Conservation (phyloP, 2,888 invertebrate species). For the Cephus rjabovi region DNA sequence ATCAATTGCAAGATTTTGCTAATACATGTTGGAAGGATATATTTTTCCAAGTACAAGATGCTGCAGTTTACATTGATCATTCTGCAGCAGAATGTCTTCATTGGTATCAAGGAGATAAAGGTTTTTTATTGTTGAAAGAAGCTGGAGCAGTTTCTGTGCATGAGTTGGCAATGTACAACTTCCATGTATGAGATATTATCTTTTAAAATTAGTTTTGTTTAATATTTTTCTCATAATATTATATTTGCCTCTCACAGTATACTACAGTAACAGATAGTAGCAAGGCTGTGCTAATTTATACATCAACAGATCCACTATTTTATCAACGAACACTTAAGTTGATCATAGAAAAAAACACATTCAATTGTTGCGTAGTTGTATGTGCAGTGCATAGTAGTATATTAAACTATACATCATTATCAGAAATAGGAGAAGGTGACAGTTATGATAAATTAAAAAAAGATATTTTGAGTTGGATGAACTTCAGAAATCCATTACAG, state of each 20-base stretch:
- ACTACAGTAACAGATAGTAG: constrained; percentile 57
- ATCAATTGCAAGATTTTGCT: constrained; percentile 58
- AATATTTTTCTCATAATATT: constrained; percentile 56
- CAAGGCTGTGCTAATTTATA: constrained; percentile 71
- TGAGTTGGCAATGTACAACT: constrained; percentile 70
- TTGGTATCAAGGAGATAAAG: constrained; percentile 74
- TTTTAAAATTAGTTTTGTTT: too few species aligned
- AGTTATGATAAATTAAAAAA: constrained; percentile 66
- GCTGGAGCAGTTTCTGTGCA: constrained; percentile 75
- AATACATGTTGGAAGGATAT: constrained; percentile 74
- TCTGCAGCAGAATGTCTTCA: constrained; percentile 75
- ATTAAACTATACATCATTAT: constrained; percentile 69
- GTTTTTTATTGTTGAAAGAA: constrained; percentile 69
- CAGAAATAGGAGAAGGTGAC: constrained; percentile 49
- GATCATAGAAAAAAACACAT: constrained; percentile 72
- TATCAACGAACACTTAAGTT: constrained; percentile 72
- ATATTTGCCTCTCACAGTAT: constrained; percentile 55
- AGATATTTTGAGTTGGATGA: constrained; percentile 70
- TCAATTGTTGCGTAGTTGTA: constrained; percentile 73
- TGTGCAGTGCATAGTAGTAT: constrained; percentile 71
- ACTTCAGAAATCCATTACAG: constrained; percentile 35
- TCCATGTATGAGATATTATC: constrained; percentile 45
- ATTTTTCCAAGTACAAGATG: constrained; percentile 72
- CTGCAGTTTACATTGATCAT: constrained; percentile 76
- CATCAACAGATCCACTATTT: constrained; percentile 70